phyloP scores from a whole-genome alignment of 2,888 invertebrate species.

The Cynaeus angustus region DNA sequence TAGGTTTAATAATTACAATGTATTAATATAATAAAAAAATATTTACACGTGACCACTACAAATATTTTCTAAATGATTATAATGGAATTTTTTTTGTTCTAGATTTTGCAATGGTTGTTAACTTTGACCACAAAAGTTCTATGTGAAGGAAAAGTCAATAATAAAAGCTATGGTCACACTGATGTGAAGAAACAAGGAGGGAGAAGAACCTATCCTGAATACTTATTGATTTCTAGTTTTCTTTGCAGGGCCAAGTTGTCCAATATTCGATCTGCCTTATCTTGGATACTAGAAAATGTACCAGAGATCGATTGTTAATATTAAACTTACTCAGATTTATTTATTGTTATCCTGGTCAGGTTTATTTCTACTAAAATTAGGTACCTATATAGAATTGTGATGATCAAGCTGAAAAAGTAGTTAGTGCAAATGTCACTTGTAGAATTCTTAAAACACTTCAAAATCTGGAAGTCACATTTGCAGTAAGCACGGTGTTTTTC shows the following conservation, averaged over 20 bases:
- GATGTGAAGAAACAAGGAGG: slow-evolving; percentile 61
- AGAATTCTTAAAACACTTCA: too few relatives aligned
- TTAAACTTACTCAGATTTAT: slow-evolving; percentile 18
- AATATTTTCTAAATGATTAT: too few relatives aligned
- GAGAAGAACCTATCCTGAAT: slow-evolving; percentile 81
- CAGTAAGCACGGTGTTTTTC: slow-evolving; percentile 1
- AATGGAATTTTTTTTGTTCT: slow-evolving; percentile 48
- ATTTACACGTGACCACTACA: too few relatives aligned
- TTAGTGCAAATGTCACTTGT: too few relatives aligned
- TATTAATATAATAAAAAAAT: neutral
- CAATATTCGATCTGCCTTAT: slow-evolving; percentile 77
- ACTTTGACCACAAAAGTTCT: slow-evolving; percentile 84
- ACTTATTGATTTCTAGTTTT: slow-evolving; percentile 82
- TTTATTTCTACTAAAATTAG: slow-evolving; percentile 12
- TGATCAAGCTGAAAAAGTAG: too few relatives aligned
- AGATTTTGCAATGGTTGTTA: slow-evolving; percentile 85
- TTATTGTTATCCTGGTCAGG: slow-evolving; percentile 27
- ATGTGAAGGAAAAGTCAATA: slow-evolving; percentile 74
- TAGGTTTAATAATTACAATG: too few relatives aligned
- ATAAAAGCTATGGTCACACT: slow-evolving; percentile 51
- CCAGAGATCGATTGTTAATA: slow-evolving; percentile 49
- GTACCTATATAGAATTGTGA: too few relatives aligned
- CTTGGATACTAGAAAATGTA: slow-evolving; percentile 76
- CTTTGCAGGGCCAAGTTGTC: slow-evolving; percentile 77
- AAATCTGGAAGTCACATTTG: too few relatives aligned